Conservation (phyloP, 2,113 vertebrate genomes). For the Apteryx mantelli region DNA sequence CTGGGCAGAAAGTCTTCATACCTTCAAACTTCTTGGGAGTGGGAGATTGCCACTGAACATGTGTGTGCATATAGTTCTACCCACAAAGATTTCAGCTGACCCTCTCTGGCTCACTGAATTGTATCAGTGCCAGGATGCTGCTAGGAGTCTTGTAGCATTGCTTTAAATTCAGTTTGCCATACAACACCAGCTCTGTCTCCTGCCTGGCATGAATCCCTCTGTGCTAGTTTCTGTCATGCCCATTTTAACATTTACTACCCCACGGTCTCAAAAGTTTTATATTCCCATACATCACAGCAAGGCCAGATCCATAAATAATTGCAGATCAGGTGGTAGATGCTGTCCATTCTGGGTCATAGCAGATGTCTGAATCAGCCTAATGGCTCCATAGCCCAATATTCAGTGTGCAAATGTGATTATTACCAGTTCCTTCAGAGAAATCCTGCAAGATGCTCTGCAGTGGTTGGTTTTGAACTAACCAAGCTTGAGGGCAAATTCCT, state of each 20-base stretch:
- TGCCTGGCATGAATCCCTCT: neutral
- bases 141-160: neutral
- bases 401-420: neutral
- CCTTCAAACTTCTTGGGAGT: neutral
- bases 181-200: neutral
- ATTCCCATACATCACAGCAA: neutral
- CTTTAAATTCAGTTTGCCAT: neutral
- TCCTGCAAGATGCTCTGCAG: neutral
- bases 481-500: constrained; percentile 50
- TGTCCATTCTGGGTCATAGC: constrained; percentile 43
- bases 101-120: neutral
- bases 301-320: neutral
- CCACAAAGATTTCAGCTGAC: neutral
- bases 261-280: neutral
- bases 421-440: constrained; percentile 37
- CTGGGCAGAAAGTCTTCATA: neutral
- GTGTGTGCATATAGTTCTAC: neutral
- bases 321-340: neutral
- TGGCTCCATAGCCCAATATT: neutral
- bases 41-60: neutral
- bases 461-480: constrained; percentile 43
- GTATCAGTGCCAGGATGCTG: neutral
- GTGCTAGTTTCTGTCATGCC: neutral
- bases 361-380: constrained; percentile 42
- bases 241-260: neutral